These are phyloP conservation scores for Ptyas mucosa DNA, from an alignment of 2,113 vertebrate species.

Conservation along the genomic window DNA sequence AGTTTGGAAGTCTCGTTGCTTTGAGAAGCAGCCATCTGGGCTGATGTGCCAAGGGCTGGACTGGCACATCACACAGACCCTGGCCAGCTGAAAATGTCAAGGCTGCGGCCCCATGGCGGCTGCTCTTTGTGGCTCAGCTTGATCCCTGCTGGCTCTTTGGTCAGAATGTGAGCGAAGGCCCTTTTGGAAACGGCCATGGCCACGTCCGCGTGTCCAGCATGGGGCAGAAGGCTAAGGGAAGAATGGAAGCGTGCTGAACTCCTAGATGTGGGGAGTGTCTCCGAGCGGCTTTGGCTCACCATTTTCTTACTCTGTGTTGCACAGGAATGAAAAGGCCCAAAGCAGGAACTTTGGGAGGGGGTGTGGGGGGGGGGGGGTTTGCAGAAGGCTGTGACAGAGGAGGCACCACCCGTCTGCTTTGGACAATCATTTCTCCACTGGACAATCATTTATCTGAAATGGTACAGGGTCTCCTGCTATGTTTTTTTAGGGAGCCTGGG, in stretches of 20 bases:
- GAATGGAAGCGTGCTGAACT: background rate
- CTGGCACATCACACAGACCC: background rate
- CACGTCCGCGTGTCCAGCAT: background rate
- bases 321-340: background rate
- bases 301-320: background rate
- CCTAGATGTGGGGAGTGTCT: background rate
- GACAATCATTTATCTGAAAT: background rate
- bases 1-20: background rate
- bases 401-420: background rate
- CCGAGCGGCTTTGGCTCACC: background rate
- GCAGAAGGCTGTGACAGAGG: background rate
- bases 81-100: background rate
- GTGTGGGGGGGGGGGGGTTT: rapidly evolving
- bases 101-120: background rate
- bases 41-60: background rate
- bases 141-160: background rate
- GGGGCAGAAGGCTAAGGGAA: background rate
- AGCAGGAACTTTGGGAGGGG: background rate
- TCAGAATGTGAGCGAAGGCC: background rate
- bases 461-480: background rate
- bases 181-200: background rate
- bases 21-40: background rate
- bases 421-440: no score
- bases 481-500: background rate
- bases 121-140: background rate